A percentile compares a stretch with the other conserved stretches of the same genome.
Evolutionary conservation across 2,888 invertebrate species (phyloP).

Genomic region (Augochlorella aurata): DNA sequence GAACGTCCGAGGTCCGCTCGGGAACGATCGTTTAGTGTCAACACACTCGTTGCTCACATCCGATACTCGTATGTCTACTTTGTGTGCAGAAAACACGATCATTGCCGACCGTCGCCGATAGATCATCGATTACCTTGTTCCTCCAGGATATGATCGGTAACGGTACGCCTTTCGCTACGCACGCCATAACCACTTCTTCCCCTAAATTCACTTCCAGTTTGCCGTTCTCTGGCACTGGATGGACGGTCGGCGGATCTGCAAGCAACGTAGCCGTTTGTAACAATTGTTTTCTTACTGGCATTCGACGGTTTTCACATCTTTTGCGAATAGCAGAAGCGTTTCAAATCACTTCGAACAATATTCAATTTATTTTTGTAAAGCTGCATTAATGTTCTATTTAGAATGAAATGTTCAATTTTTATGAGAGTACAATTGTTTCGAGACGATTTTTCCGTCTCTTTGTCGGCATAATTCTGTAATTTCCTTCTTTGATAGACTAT

Average conservation of each 20-base stretch:
- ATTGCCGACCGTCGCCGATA: background rate
- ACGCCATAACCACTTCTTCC: slow-evolving; percentile 89
- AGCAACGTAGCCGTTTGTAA: slow-evolving; percentile 26
- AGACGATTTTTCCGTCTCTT: no score
- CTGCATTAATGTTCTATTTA: no score
- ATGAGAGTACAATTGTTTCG: no score
- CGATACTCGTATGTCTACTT: background rate
- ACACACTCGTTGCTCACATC: background rate
- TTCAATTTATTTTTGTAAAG: no score
- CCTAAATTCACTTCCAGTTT: slow-evolving; percentile 88
- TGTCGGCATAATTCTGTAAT: no score
- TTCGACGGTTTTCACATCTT: no score
- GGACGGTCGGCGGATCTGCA: slow-evolving; percentile 88
- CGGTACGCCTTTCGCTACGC: slow-evolving; percentile 88
- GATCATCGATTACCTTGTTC: slow-evolving; percentile 81
- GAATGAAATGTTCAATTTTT: no score
- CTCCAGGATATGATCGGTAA: slow-evolving; percentile 89
- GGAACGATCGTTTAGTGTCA: background rate
- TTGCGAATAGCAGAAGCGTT: no score
- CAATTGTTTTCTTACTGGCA: no score
- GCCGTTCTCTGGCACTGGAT: slow-evolving; percentile 87
- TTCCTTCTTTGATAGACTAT: no score
- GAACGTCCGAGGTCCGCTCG: background rate
- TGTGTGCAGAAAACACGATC: background rate
- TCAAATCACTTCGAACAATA: no score